Conservation (phyloP, 2,888 invertebrate genomes). For the Dryococelus australis region DNA sequence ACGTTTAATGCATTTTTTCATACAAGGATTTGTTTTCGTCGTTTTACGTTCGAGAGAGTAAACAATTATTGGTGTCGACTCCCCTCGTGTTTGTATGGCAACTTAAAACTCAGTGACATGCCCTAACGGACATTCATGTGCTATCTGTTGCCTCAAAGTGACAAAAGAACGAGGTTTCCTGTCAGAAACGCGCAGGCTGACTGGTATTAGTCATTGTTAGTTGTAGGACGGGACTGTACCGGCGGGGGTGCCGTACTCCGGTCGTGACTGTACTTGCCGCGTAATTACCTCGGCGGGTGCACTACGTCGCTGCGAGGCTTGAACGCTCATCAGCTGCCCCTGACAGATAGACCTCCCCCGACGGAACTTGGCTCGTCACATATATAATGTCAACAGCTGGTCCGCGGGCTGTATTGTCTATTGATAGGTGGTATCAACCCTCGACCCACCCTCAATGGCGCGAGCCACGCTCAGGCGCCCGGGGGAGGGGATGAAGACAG, state of each 20-base stretch:
- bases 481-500: not conserved
- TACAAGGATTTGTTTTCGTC: too few species aligned
- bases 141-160: too few species aligned
- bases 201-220: too few species aligned
- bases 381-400: slow-evolving; percentile 29
- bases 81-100: too few species aligned
- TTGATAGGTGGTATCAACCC: slow-evolving; percentile 21
- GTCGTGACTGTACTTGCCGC: not conserved
- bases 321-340: slow-evolving; percentile 23
- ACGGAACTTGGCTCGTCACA: not conserved
- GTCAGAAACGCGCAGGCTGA: too few species aligned
- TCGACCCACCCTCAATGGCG: not conserved
- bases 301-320: not conserved
- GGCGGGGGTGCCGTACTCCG: not conserved
- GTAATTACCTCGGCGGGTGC: not conserved
- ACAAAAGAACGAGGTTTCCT: too few species aligned
- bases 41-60: too few species aligned
- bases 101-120: too few species aligned
- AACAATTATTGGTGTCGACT: too few species aligned
- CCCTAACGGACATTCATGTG: too few species aligned
- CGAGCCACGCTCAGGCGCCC: not conserved
- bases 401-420: slow-evolving; percentile 27
- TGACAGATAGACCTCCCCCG: slow-evolving; percentile 23
- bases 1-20: too few species aligned
- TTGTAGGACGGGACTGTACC: not conserved